A percentile compares a stretch with the other conserved stretches of the same genome.
Conservation (phyloP, 2,113 vertebrate species). For the Gavialis gangeticus region DNA sequence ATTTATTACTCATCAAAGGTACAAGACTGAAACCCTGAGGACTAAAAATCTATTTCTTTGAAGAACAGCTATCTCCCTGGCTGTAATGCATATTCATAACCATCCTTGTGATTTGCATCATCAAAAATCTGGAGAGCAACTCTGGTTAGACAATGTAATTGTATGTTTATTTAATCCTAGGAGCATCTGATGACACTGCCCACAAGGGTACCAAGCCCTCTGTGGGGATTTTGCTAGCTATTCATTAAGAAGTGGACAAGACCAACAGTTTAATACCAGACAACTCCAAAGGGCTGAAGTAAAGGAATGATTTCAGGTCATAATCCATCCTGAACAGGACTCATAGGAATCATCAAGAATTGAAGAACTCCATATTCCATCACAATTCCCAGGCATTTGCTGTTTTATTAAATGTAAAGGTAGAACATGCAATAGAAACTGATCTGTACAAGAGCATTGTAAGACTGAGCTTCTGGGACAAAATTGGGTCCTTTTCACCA, state of each 20-base stretch:
- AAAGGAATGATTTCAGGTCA: not conserved
- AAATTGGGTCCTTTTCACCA: conserved; percentile 5
- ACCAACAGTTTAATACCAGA: fast-evolving
- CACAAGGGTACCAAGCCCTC: not conserved
- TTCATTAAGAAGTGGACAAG: not conserved
- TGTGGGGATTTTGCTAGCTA: not conserved
- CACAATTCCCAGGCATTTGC: conserved; percentile 17
- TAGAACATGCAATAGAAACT: not conserved
- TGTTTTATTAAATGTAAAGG: not conserved
- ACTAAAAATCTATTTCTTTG: fast-evolving
- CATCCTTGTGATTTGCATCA: not conserved
- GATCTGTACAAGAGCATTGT: not conserved
- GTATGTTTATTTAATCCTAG: not conserved
- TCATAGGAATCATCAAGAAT: conserved; percentile 28
- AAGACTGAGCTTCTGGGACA: conserved; percentile 30
- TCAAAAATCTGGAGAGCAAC: not conserved
- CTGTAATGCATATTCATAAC: not conserved
- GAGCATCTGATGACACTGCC: not conserved
- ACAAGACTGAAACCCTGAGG: not conserved
- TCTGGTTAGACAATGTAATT: not conserved
- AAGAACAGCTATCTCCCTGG: not conserved
- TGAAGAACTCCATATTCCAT: not conserved
- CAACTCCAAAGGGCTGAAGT: conserved; percentile 4
- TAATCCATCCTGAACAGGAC: not conserved
- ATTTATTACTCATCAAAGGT: not conserved